Conservation (phyloP, 2,888 invertebrate species). For the Schizotus pectinicornis region DNA sequence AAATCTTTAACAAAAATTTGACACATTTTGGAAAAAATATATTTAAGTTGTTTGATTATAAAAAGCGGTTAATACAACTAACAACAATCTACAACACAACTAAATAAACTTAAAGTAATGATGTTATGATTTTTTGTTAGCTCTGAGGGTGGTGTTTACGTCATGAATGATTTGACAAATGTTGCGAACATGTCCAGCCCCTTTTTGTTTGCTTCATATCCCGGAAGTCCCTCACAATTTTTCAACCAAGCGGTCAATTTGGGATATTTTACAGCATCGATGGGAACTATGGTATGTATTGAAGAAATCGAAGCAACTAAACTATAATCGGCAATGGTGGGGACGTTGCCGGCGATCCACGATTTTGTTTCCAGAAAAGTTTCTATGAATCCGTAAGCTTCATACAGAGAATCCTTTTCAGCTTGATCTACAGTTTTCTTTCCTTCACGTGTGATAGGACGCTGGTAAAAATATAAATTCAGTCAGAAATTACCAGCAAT, state of each 20-base stretch:
- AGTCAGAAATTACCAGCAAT: too few species aligned
- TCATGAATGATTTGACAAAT: too few species aligned
- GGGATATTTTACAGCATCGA: slow-evolving; percentile 4
- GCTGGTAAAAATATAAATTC: too few species aligned
- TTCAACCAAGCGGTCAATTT: slow-evolving; percentile 21
- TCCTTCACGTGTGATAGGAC: too few species aligned
- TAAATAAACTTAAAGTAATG: too few species aligned
- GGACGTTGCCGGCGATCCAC: slow-evolving; percentile 25
- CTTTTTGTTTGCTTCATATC: slow-evolving; percentile 8
- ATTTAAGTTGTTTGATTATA: too few species aligned
- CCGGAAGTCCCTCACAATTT: slow-evolving; percentile 14
- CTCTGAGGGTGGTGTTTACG: too few species aligned
- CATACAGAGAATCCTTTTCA: slow-evolving; percentile 47
- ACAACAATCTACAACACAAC: too few species aligned
- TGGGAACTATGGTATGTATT: slow-evolving; percentile 17
- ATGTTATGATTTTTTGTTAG: too few species aligned
- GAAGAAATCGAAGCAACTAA: slow-evolving; percentile 20
- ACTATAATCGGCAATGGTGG: slow-evolving; percentile 31
- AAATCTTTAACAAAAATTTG: too few species aligned
- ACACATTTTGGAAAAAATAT: too few species aligned
- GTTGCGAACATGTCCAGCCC: slow-evolving; percentile 1
- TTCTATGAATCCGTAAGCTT: slow-evolving; percentile 10
- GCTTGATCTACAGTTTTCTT: slow-evolving; percentile 46
- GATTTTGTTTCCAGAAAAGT: slow-evolving; percentile 9
- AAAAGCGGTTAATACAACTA: too few species aligned